phyloP scores from a whole-genome alignment of 2,113 vertebrate genomes.

The Ceyx melanurus region DNA sequence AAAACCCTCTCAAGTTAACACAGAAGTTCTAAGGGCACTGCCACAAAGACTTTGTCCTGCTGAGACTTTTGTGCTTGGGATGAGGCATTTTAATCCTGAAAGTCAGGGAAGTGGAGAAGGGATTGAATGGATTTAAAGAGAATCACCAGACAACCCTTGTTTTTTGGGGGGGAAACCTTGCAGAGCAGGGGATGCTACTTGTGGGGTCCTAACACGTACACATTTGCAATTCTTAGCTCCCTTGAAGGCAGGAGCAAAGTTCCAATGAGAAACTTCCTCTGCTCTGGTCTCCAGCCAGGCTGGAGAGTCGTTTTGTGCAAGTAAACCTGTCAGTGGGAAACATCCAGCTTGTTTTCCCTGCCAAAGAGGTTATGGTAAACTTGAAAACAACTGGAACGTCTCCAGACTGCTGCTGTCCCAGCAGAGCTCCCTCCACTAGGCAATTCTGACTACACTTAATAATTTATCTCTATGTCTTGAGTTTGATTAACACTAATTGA shows the following conservation, averaged over 20 bases:
- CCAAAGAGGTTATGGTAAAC: conserved; percentile 23
- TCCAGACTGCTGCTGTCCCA: conserved; percentile 12
- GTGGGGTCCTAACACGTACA: neutral
- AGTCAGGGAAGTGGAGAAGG: neutral
- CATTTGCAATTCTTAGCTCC: neutral
- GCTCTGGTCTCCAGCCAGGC: neutral
- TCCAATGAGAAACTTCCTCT: neutral
- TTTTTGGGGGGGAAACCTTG: neutral
- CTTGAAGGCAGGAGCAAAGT: neutral
- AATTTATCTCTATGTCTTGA: neutral
- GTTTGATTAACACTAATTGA: conserved; percentile 46
- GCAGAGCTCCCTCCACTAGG: neutral
- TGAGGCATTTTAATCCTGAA: neutral
- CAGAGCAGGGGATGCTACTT: neutral
- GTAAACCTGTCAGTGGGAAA: neutral
- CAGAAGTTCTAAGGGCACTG: neutral
- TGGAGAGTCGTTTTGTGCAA: neutral
- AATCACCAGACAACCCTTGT: neutral
- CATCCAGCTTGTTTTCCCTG: neutral
- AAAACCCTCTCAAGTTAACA: neutral
- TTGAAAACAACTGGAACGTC: conserved; percentile 17
- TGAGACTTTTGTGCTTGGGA: neutral
- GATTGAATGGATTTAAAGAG: neutral
- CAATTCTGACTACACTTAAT: conserved; percentile 35
- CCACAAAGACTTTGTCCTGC: neutral